A percentile compares a stretch with the other conserved stretches of the same genome.
phyloP scores from a whole-genome alignment of 2,113 vertebrate species.

The Prolemur simus region DNA sequence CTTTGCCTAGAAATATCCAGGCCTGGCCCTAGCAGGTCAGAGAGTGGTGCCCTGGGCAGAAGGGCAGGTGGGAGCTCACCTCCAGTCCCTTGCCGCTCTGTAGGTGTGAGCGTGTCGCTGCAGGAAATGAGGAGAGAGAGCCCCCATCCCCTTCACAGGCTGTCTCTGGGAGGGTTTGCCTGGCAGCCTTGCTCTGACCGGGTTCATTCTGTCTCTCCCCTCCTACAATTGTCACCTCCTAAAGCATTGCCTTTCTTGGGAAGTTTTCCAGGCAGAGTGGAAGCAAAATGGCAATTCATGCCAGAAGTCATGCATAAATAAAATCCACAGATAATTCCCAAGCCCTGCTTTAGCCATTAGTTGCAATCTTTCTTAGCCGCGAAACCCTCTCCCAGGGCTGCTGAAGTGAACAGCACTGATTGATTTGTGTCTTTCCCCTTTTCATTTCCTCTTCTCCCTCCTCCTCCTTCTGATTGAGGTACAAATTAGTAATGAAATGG shows the following conservation, averaged over 20 bases:
- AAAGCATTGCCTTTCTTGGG: conserved; percentile 14
- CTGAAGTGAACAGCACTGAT: not conserved
- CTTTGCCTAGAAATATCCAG: not conserved
- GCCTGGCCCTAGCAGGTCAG: not conserved
- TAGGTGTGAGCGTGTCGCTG: not conserved
- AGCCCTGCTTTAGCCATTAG: not conserved
- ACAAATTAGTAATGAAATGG: conserved; percentile 57
- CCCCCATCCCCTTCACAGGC: not conserved
- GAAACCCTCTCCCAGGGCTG: conserved; percentile 4
- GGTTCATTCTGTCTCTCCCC: not conserved
- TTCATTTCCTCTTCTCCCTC: conserved; percentile 1
- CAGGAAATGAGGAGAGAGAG: not conserved
- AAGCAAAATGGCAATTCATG: conserved; percentile 26
- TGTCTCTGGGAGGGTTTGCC: not conserved
- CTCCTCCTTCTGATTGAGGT: conserved; percentile 38
- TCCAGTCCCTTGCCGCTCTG: not conserved
- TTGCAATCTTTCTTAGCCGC: not conserved
- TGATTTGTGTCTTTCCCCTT: conserved; percentile 34
- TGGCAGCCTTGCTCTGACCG: not conserved
- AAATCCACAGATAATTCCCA: conserved; percentile 39
- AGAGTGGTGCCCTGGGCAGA: rapidly evolving
- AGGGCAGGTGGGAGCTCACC: not conserved
- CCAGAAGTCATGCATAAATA: conserved; percentile 53
- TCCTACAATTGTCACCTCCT: not conserved
- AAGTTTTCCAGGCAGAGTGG: conserved; percentile 32